Evolutionary conservation across 2,113 vertebrate species (phyloP), one percentile per base, ranked within the genome.

Genomic region (Penelope pileata): DNA sequence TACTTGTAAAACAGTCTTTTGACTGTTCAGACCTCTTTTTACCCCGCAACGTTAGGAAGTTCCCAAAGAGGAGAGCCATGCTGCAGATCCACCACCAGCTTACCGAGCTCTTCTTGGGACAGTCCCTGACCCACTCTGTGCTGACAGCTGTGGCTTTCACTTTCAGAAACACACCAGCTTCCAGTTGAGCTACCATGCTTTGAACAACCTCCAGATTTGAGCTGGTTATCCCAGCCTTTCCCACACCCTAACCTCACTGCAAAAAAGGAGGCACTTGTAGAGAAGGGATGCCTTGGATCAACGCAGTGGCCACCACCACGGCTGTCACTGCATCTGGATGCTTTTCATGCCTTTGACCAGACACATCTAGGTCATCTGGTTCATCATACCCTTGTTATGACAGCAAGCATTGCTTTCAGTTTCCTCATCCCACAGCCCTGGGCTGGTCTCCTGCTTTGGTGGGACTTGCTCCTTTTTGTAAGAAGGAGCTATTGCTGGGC

Each of bases 371-470:
- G 14, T 38, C 18, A 56, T 23, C 17, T 36, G 21, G 26, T 10
- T 38, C 22, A 56, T 24, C 14, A 43, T 7, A 12, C 2, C 6
- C 12, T 12, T 73, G 64, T 58, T 43, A 63, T 1, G 2, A 51
- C 29, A 62, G 29, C 27, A 70, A 58, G 16, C 22, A 22, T 18
- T 48, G 9, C 7, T 66, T 75, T 66, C 36, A 32, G 40, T 51
- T 63, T 79, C 42, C 32, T 59, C 21, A 30, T 69, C 50, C 32
- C 21, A 16, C 19, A 32, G 38, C 29, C n/a, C 32, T n/a, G 24
- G 17, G 17, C 32, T 60, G 7, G 30, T 73, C 4, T 69, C 42
- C 16, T 48, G 7, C 0, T 1, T 0, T 0, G 10, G 60, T 32
- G 7, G 16, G 34, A 15, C 8, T 72, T 64, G 24, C 15, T 53